A percentile compares a stretch with the other conserved stretches of the same genome.
Conservation (phyloP, 2,797 vertebrate genomes). For the Neoniphon sammara region DNA sequence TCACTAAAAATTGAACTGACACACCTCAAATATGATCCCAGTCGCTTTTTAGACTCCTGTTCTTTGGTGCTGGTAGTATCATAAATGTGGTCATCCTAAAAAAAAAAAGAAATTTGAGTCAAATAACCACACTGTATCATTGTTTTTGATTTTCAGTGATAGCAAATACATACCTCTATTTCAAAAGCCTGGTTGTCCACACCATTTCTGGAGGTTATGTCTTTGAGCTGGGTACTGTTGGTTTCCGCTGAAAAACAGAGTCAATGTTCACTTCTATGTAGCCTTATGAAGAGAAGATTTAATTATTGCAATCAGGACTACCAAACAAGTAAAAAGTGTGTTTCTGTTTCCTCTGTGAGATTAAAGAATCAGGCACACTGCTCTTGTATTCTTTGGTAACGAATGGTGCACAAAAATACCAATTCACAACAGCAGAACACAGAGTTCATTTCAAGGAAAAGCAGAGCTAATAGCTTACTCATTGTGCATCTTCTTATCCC, state of each 20-base stretch:
- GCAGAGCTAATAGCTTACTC: slow-evolving; percentile 80
- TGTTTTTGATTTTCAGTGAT: slow-evolving; percentile 2
- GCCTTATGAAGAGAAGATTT: slow-evolving; percentile 31
- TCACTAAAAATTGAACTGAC: slow-evolving; percentile 28
- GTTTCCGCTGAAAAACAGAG: slow-evolving; percentile 74
- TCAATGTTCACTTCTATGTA: slow-evolving; percentile 35
- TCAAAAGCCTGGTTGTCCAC: slow-evolving; percentile 79
- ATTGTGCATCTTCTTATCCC: slow-evolving; percentile 72
- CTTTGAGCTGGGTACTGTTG: slow-evolving; percentile 46
- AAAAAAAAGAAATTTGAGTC: slow-evolving; percentile 32
- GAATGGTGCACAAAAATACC: slow-evolving; percentile 35
- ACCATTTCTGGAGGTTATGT: slow-evolving; percentile 42
- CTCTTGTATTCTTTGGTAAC: slow-evolving; percentile 30
- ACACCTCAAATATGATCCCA: slow-evolving; percentile 77
- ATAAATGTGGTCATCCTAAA: slow-evolving; percentile 65
- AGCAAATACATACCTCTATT: slow-evolving; percentile 63
- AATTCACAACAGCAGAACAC: slow-evolving; percentile 46
- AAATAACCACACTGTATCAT: background rate
- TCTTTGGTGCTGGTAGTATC: slow-evolving; percentile 29
- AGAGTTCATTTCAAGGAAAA: slow-evolving; percentile 45
- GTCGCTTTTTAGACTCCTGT: slow-evolving; percentile 49
- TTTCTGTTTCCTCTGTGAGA: slow-evolving; percentile 30
- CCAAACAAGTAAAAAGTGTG: slow-evolving; percentile 21
- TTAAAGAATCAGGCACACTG: slow-evolving; percentile 24
- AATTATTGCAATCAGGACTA: slow-evolving; percentile 26